Base-by-base conservation (phyloP, 2,888 invertebrate genomes). In the Eurois occulta region DNA sequence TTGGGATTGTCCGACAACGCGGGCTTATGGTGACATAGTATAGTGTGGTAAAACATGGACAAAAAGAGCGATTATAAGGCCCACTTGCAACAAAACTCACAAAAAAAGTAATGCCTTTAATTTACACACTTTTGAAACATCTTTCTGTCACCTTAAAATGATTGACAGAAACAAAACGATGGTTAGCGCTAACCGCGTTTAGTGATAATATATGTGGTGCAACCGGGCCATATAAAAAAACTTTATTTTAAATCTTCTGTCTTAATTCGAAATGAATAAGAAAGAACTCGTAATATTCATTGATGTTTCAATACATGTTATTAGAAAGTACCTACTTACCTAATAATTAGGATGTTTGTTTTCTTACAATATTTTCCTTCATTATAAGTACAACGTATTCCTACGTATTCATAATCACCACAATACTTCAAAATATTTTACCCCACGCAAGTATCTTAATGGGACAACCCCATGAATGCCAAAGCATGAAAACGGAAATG, bases 1-100 rank as follows among this genome's bases (percentile, higher is more conserved):
- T 78, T 32, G 60, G 85, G 83, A 46, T 58, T 83, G 82, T 81
- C 83, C 66, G 77, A 81, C 70, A 77, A 60, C 68, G 32, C 35
- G 46, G 35, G 70, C 75, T 28, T 69, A 75, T 35, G 68, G 67
- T 41, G 72, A 75, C 60, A 72, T 66, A 65, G 11, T 38, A 13
- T 32, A 7, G 18, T 28, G 72, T 6, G 62, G 32, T 24, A 55
- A 79, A 35, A 55, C 38, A 55, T 46, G 67, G 38, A 32, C 21
- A 38, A 46, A 60, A 67, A 21, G 6, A 21, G 41, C 24, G 21
- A n/a, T 38, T 24, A n/a, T 28, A 60, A 60, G 28, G 28, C 16
- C 16, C 28, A 58, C 16, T 2, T 55, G 8, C 7, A 32, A 18
- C 4, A 62, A 62, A 35, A 10, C 10, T 21, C 10, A 21, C 32